These are phyloP conservation scores for Chelmon rostratus DNA, from an alignment of 2,797 vertebrate species.

Conservation along the genomic window DNA sequence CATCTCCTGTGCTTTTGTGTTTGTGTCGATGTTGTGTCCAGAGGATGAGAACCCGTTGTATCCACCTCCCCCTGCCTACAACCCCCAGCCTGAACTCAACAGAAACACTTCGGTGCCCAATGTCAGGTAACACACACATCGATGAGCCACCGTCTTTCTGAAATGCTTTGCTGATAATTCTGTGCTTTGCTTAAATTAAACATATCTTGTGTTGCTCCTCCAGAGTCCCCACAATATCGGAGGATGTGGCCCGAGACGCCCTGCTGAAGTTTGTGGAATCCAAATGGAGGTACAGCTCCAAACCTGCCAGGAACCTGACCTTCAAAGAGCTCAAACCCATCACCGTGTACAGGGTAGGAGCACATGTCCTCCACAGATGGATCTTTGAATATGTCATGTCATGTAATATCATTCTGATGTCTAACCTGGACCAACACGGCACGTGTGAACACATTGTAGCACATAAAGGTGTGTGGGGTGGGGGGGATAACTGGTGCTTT, in stretches of 20 bases:
- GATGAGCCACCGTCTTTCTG: background rate
- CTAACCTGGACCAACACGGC: background rate
- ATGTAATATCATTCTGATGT: rapidly evolving
- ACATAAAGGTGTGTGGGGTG: background rate
- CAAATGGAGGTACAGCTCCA: conserved; percentile 87
- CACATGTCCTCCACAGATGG: background rate
- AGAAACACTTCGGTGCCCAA: conserved; percentile 80
- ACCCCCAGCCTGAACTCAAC: conserved; percentile 78
- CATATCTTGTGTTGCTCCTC: background rate
- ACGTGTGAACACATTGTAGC: background rate
- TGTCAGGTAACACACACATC: conserved; percentile 74
- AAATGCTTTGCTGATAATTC: background rate
- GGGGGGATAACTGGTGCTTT: background rate
- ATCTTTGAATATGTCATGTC: no score
- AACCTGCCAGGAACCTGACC: conserved; percentile 83
- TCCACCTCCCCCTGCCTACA: conserved; percentile 79
- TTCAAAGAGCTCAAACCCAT: conserved; percentile 85
- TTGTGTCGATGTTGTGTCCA: conserved; percentile 25
- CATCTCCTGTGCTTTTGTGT: background rate
- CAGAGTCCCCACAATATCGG: conserved; percentile 86
- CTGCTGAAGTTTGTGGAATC: conserved; percentile 87
- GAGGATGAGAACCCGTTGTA: conserved; percentile 70
- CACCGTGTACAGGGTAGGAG: conserved; percentile 85
- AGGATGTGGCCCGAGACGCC: conserved; percentile 87
- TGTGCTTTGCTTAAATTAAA: background rate